phyloP scores from a whole-genome alignment of 2,797 vertebrate genomes.

The Siniperca scherzeri region DNA sequence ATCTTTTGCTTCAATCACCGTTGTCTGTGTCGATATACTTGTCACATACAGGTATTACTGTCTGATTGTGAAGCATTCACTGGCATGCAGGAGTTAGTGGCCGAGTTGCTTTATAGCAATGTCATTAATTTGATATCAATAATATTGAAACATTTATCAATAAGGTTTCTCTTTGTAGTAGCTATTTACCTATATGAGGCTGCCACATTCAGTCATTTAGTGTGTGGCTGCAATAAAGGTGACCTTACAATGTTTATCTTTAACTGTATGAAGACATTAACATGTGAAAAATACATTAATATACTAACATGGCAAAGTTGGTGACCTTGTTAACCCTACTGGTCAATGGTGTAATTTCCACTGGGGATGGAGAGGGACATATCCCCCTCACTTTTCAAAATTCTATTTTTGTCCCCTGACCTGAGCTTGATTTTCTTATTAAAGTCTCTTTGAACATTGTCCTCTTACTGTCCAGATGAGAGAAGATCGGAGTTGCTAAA shows the following conservation, averaged over 20 bases:
- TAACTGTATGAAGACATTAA: background rate
- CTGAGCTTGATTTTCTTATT: too few species aligned
- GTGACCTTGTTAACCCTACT: background rate
- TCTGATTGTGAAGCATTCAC: background rate
- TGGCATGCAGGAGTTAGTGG: too few species aligned
- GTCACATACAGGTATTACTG: background rate
- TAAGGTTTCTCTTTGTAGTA: background rate
- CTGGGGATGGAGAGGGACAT: too few species aligned
- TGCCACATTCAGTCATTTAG: background rate
- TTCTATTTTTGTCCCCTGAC: background rate
- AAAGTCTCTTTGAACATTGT: background rate
- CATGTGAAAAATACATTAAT: background rate
- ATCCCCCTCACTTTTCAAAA: background rate
- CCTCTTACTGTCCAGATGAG: background rate
- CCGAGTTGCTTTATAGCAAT: background rate
- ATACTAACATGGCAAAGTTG: background rate
- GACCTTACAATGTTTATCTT: background rate
- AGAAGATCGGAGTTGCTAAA: background rate
- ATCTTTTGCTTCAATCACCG: constrained; percentile 91
- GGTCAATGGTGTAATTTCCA: background rate
- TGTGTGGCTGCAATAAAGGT: background rate
- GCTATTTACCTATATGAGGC: background rate
- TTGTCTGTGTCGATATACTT: constrained; percentile 16
- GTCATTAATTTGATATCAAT: background rate
- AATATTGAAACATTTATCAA: background rate